phyloP scores from a whole-genome alignment of 2,888 invertebrate species.

The Glyphotaelius pellucidus region DNA sequence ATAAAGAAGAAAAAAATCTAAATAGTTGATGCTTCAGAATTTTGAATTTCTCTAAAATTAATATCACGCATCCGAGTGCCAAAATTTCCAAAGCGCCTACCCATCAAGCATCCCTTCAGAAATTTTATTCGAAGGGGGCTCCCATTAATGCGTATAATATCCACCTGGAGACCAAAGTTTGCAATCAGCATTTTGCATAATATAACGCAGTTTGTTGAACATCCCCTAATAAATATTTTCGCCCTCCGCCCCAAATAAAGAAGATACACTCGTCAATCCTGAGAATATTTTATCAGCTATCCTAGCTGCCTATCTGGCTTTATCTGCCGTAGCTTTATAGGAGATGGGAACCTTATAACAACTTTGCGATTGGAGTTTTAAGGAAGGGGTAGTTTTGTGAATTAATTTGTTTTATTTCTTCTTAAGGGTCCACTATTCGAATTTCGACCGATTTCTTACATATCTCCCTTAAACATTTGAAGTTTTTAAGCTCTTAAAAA shows the following conservation, averaged over 20 bases:
- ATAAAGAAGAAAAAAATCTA: too few relatives aligned
- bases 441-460: too few relatives aligned
- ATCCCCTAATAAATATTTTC: not conserved
- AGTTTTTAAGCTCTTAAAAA: too few relatives aligned
- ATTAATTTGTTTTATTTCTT: not conserved
- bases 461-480: too few relatives aligned
- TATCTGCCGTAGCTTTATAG: not conserved
- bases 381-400: not conserved
- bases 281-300: conserved; percentile 22
- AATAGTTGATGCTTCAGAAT: not conserved
- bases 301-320: not conserved
- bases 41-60: not conserved
- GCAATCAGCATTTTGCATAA: conserved; percentile 66
- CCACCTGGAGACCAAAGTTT: conserved; percentile 64
- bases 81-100: conserved; percentile 14
- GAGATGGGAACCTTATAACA: not conserved
- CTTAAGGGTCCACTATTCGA: too few relatives aligned
- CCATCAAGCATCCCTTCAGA: conserved; percentile 45
- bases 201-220: conserved; percentile 29
- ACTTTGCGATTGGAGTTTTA: not conserved
- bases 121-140: conserved; percentile 50
- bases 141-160: conserved; percentile 59
- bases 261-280: conserved; percentile 17
- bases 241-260: not conserved
- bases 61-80: not conserved